Base-by-base conservation (phyloP, 2,888 invertebrate species). In the Teleiodes luculella region DNA sequence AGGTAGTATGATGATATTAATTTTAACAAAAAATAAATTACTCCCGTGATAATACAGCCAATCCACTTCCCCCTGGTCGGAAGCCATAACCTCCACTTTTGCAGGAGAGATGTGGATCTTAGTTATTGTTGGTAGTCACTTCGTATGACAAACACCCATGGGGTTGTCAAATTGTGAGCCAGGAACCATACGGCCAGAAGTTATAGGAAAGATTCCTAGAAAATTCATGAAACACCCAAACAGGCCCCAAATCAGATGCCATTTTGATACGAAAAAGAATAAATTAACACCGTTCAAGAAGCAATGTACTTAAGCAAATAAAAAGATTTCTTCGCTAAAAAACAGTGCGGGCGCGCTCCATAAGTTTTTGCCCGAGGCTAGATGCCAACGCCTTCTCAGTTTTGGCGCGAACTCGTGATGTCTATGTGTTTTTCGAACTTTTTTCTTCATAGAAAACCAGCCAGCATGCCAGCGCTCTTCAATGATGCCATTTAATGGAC, bases 401-500 rank as follows among this genome's bases (percentile, higher is more conserved):
- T 74, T 77, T 72, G 70, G 73, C 73, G 73, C 71, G 74, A 72
- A 73, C 69, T 67, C 66, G 67, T 67, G 66, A 68, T 63, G 66
- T 66, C 67, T 64, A 67, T 43, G 37, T 68, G 65, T 62, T 63
- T 67, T 70, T 74, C 69, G 63, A 56, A 53, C 67, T 63, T 65
- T 66, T 62, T 64, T 65, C 64, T 63, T 61, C 59, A 51, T 52
- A 74, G n/a, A 37, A 49, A 49, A 66, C 62, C 63, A 60, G 64
- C 64, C 68, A 66, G 70, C 68, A 70, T 64, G 64, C 64, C 68
- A 66, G 70, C 68, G 70, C 65, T 66, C 66, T 67, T 67, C 74
- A 75, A 74, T 76, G 77, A 76, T 79, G 70, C 66, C 68, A 72
- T 73, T 74, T 79, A 77, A 78, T 79, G 72, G 75, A 62, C 73